Percentiles rank a stretch among this genome's conserved stretches.
These are phyloP conservation scores for Acanthurus tractus DNA, from an alignment of 2,797 vertebrate genomes.

Conservation along the genomic window DNA sequence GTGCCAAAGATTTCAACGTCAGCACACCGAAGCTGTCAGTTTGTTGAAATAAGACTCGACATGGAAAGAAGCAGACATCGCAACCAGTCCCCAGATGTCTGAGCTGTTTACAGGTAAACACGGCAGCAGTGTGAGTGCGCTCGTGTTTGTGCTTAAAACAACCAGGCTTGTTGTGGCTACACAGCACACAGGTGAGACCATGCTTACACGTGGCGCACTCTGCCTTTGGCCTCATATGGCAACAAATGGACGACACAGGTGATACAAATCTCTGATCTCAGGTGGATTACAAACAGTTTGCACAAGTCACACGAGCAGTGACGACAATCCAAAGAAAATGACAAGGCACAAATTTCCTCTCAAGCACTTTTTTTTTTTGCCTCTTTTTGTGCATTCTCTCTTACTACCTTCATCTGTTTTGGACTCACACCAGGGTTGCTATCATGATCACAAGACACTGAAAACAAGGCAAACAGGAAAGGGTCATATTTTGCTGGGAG, in stretches of 20 bases:
- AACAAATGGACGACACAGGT: slow-evolving; percentile 50
- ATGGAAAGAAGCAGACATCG: slow-evolving; percentile 19
- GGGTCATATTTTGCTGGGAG: slow-evolving; percentile 65
- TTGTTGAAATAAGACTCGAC: background rate
- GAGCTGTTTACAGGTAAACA: slow-evolving; percentile 85
- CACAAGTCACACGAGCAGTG: slow-evolving; percentile 70
- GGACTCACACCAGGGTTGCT: slow-evolving; percentile 40
- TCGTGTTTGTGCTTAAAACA: slow-evolving; percentile 85
- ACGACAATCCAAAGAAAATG: slow-evolving; percentile 64
- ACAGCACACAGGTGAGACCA: slow-evolving; percentile 79
- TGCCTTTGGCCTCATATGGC: slow-evolving; percentile 73
- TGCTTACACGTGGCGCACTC: slow-evolving; percentile 73
- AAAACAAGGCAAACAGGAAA: slow-evolving; percentile 62
- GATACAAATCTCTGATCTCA: slow-evolving; percentile 74
- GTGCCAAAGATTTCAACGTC: slow-evolving; percentile 16
- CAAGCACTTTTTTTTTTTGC: slow-evolving; percentile 21
- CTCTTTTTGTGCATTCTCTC: slow-evolving; percentile 42
- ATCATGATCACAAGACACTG: slow-evolving; percentile 75
- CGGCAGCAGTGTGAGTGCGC: slow-evolving; percentile 58
- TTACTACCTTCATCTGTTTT: slow-evolving; percentile 57
- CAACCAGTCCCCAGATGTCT: slow-evolving; percentile 48
- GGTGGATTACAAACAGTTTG: slow-evolving; percentile 70
- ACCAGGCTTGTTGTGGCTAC: slow-evolving; percentile 83
- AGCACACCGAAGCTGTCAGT: slow-evolving; percentile 12
- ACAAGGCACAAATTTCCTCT: slow-evolving; percentile 42